A percentile compares a stretch with the other conserved stretches of the same genome.
Conservation (phyloP, 2,113 vertebrate genomes). For the Misgurnus anguillicaudatus region DNA sequence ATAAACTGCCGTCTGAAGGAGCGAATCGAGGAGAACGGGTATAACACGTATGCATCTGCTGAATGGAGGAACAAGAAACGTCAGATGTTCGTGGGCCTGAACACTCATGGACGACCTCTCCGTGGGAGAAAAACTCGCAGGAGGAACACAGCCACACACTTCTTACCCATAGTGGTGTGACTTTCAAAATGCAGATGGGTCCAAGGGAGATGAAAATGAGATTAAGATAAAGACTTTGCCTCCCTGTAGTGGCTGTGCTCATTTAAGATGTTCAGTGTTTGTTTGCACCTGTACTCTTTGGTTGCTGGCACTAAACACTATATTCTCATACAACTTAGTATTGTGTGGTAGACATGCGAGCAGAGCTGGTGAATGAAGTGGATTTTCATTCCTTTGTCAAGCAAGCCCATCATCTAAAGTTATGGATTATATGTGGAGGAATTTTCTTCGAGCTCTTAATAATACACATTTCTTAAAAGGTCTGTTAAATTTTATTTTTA, state of each 20-base stretch:
- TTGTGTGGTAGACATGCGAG: neutral
- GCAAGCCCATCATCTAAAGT: neutral
- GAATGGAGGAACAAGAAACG: conserved; percentile 91
- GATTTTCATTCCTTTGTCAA: neutral
- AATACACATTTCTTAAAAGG: neutral
- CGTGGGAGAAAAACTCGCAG: conserved; percentile 90
- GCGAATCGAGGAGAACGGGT: conserved; percentile 97
- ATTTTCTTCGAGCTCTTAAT: neutral
- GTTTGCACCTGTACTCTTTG: conserved; percentile 4
- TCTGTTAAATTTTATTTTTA: conserved; percentile 17
- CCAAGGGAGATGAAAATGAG: neutral
- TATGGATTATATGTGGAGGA: conserved; percentile 23
- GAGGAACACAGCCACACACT: conserved; percentile 95
- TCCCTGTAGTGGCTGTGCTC: neutral
- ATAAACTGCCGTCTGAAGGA: conserved; percentile 94
- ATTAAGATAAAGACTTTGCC: conserved; percentile 1
- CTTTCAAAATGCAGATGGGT: neutral
- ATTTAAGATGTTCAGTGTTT: neutral
- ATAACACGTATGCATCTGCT: conserved; percentile 95
- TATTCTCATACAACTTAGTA: neutral
- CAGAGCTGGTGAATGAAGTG: neutral
- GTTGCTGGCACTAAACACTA: neutral
- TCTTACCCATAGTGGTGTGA: conserved; percentile 86
- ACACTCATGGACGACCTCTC: conserved; percentile 86
- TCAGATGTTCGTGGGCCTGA: conserved; percentile 96